Conservation (phyloP, 2,113 vertebrate species). For the Equus quagga region DNA sequence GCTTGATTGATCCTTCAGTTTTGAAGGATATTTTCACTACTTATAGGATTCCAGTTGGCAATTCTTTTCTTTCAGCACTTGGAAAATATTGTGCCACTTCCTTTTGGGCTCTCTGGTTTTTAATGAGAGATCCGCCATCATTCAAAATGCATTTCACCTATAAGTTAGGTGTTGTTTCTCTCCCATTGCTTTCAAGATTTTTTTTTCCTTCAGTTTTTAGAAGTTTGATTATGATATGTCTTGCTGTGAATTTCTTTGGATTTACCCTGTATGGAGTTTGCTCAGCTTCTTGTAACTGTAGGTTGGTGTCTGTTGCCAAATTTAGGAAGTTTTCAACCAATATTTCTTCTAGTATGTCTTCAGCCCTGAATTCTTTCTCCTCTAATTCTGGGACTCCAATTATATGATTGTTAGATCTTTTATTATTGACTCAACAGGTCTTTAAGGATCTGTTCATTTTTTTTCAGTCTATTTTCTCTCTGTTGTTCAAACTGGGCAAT, state of each 20-base stretch:
- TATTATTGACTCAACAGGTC: neutral
- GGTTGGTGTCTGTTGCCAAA: neutral
- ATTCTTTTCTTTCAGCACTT: neutral
- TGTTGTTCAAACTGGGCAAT: neutral
- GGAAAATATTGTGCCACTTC: neutral
- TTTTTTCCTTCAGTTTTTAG: neutral
- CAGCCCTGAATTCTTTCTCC: neutral
- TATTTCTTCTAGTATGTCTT: neutral
- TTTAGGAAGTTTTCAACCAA: neutral
- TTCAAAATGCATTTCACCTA: neutral
- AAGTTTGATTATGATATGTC: neutral
- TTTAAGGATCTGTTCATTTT: neutral
- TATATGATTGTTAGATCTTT: neutral
- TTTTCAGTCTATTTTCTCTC: neutral
- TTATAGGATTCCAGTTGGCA: neutral
- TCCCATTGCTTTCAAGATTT: neutral
- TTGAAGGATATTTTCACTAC: neutral
- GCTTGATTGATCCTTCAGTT: neutral
- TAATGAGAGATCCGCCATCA: neutral
- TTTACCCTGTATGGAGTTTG: neutral
- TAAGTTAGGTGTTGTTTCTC: neutral
- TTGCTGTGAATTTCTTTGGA: neutral
- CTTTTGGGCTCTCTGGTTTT: neutral
- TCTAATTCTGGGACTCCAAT: neutral
- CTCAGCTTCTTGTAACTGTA: neutral